Base-by-base conservation (phyloP, 2,888 invertebrate species). In the Chirona hameri region DNA sequence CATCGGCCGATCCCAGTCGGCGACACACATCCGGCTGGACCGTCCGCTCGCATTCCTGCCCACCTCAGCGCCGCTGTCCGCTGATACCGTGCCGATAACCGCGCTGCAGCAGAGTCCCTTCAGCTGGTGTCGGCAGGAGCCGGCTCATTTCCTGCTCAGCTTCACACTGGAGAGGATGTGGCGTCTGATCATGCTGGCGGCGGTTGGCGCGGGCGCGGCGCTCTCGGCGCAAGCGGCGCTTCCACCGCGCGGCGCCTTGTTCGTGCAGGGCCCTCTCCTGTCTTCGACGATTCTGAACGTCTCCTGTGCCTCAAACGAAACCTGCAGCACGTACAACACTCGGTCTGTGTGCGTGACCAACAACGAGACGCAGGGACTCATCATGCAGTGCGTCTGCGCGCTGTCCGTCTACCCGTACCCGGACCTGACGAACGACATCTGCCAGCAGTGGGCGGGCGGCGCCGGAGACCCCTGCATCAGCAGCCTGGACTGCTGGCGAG, bases 381-480 rank as follows among this genome's bases (percentile, higher is more conserved):
- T 7, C 39, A 52, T 52, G 52, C 12, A 52, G 9, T 76, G 76
- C 76, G 21, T 7, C 7, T 76, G 76, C 76, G 39, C 46, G 39
- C 46, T 39, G 27, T 1, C 76, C 39, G 76, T 10, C 10, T 76
- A 46, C 76, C 76, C 39, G 24, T 76, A 46, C 76, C 14, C 46
- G 39, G 76, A 76, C 46, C 0, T 9, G 39, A 10, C 76, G 39
- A 31, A 76, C 76, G 76, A 76, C 76, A 31, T 76, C 14, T 76
- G 76, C 46, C 76, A 76, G 76, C 31, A 24, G 21, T 76, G 76
- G 76, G 21, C 31, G 39, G 76, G 76, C 18, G 39, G 39, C 24
- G 76, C 18, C 46, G 76, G 39, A 39, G 76, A 76, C 24, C 76
- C 76, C 14, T 76, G 76, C 76, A 18, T 76, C 39, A 76, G 27